Percentiles rank a stretch among this genome's conserved stretches.
phyloP scores from a whole-genome alignment of 2,797 vertebrate species.

The Poeciliopsis paucimaculata region DNA sequence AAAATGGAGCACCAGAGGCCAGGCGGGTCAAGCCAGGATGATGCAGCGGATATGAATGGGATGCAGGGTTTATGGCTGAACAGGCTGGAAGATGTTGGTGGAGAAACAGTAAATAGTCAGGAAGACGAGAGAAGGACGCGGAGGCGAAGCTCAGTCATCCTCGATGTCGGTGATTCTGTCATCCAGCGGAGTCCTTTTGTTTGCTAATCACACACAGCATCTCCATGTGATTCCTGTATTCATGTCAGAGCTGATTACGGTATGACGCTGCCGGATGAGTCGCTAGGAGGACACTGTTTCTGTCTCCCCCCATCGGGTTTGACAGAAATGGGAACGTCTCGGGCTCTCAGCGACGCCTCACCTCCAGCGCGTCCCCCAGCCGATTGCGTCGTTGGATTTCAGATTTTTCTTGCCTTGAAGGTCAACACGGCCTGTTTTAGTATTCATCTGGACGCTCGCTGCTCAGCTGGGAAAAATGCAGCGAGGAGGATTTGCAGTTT shows the following conservation, averaged over 20 bases:
- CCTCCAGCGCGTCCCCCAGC: slow-evolving; percentile 53
- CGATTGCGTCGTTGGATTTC: slow-evolving; percentile 26
- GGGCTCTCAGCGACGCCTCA: slow-evolving; percentile 50
- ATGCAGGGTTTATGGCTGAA: slow-evolving; percentile 18
- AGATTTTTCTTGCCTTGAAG: slow-evolving; percentile 35
- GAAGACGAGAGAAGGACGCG: slow-evolving; percentile 2
- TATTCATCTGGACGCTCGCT: slow-evolving; percentile 4
- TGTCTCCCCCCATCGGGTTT: slow-evolving; percentile 55
- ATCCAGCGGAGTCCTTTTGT: slow-evolving; percentile 53
- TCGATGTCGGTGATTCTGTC: slow-evolving; percentile 56
- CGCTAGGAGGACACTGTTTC: slow-evolving; percentile 45
- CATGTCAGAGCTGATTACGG: slow-evolving; percentile 69
- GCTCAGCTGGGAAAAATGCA: background rate
- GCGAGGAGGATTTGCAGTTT: background rate
- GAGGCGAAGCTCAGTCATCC: background rate
- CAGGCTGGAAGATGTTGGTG: slow-evolving; percentile 22
- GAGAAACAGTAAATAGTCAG: slow-evolving; percentile 12
- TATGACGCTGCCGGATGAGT: slow-evolving; percentile 57
- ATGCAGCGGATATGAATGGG: slow-evolving; percentile 34
- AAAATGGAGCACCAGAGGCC: slow-evolving; percentile 70
- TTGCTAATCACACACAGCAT: slow-evolving; percentile 58
- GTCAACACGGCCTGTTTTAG: slow-evolving; percentile 16
- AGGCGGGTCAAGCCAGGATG: slow-evolving; percentile 68
- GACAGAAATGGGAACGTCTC: slow-evolving; percentile 55
- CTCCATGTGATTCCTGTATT: slow-evolving; percentile 47